Base-by-base conservation (phyloP, 2,888 invertebrate species). In the Fragum fragum region DNA sequence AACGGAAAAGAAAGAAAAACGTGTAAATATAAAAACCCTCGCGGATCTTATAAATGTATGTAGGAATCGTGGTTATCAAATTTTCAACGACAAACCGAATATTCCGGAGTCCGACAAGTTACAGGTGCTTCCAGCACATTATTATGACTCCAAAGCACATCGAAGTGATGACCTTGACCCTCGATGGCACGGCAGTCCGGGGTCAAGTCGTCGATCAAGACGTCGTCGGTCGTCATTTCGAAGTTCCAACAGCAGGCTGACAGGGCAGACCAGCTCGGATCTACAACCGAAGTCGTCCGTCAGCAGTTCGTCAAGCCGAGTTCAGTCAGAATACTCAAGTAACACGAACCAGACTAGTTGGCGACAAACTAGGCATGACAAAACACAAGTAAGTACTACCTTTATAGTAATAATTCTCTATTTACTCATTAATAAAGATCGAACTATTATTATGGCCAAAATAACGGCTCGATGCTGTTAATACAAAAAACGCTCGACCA, bases 1-100 rank as follows among this genome's bases (percentile, higher is more conserved):
- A 11, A 1, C 52, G 16, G 21, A n/a, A 18, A 42, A 63, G 1
- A 36, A n/a, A 28, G 57, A 57, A 9, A 32, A 32, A 29, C 61
- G 29, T 26, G 61, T 61, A 29, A 47, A 9, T 32, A 47, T 76
- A 32, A 76, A 73, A 42, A 70, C 72, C 0, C 57, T 83, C 32
- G 83, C 83, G n/a, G 83, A 79, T 75, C 63, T 83, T 28, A 83
- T 83, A 26, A 26, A 18, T 9, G 55, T 74, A 18, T 83, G 77
- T 73, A 76, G 83, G 18, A 70, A 74, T 42, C 53, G 59, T 18
- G 83, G 80, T 26, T 26, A 71, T 2, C 83, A 83, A 47, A 63
- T 79, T 23, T 80, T 70, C 52, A 74, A 80, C 53, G 72, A 83
- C 53, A 77, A 72, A 68, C 23, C 28, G 1, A 79, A 79, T 23